A percentile compares a stretch with the other conserved stretches of the same genome.
These are phyloP conservation scores for Euzetes globulus DNA, from an alignment of 2,888 invertebrate genomes.

Conservation along the genomic window DNA sequence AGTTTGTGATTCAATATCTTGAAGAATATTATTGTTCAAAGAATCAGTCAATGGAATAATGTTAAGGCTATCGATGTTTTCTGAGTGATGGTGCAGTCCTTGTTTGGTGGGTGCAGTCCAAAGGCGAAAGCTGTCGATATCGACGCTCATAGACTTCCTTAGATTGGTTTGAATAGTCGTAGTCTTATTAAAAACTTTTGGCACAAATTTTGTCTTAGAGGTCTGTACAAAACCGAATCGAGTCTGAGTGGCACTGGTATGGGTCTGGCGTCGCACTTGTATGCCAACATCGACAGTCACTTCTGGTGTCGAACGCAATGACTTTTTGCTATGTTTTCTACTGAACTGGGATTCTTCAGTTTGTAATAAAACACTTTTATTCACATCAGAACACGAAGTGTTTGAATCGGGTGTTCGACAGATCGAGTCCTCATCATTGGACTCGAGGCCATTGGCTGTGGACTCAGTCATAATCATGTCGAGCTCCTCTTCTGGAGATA, in stretches of 20 bases:
- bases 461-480: conserved; percentile 14
- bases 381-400: not conserved
- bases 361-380: conserved; percentile 26
- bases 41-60: not conserved
- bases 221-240: conserved; percentile 14
- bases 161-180: not conserved
- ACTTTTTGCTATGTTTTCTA: not conserved
- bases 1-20: conserved; percentile 41
- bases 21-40: not conserved
- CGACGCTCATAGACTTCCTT: not conserved
- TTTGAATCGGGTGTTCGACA: not conserved
- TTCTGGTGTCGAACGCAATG: not conserved
- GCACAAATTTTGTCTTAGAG: conserved; percentile 15
- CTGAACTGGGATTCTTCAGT: not conserved
- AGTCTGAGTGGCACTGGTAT: conserved; percentile 31
- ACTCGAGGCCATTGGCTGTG: not conserved
- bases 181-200: conserved; percentile 9
- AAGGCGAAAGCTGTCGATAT: not conserved
- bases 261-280: conserved; percentile 8
- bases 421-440: not conserved
- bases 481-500: not conserved
- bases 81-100: no score
- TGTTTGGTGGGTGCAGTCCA: conserved; percentile 1
- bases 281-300: conserved; percentile 28
- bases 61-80: not conserved